Evolutionary conservation across 2,113 vertebrate species (phyloP), one percentile per base, ranked within the genome.

Genomic region (Perca fluviatilis): DNA sequence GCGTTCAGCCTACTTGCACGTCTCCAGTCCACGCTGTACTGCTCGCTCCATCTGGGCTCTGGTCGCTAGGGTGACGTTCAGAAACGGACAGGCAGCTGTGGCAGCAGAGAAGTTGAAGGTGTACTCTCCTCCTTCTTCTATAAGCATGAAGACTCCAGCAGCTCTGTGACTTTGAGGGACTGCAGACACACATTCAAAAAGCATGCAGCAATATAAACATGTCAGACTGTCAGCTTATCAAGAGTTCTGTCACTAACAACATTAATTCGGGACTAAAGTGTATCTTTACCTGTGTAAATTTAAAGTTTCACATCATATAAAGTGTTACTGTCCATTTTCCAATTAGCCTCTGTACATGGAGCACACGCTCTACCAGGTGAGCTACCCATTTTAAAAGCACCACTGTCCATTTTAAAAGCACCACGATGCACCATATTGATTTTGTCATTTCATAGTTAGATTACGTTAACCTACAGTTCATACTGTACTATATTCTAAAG

Each of bases 1-100:
- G 71, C 27, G 23, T n/a, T 67, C 56, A 15, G 15, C 91, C 6
- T 84, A 95, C 95, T 92, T 95, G 95, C 95, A 96, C 0, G 86
- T 93, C 85, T 96, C 83, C 79, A 95, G 88, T 3, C 95, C 94
- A 0, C n/a, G 61, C 40, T 33, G 65, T 0, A 88, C 0, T 0
- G 94, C 95, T 12, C n/a, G 67, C 57, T 91, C 62, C 80, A 96
- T 69, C 76, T 95, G 94, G 18, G 13, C 63, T 15, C 0, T 72
- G 2, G 89, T 91, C 0, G 95, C 95, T 7, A 96, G 90, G 63
- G 91, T 91, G 69, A 79, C 85, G 23, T 91, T 86, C 25, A 91
- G 85, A 51, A 13, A 61, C 0, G 56, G 62, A 33, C 95, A 96
- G 46, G 93, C 90, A 0, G 63, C 87, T 33, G 5, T 23, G 11